Evolutionary conservation across 2,797 vertebrate genomes (phyloP).

Genomic region (Gymnopithys bicolor): DNA sequence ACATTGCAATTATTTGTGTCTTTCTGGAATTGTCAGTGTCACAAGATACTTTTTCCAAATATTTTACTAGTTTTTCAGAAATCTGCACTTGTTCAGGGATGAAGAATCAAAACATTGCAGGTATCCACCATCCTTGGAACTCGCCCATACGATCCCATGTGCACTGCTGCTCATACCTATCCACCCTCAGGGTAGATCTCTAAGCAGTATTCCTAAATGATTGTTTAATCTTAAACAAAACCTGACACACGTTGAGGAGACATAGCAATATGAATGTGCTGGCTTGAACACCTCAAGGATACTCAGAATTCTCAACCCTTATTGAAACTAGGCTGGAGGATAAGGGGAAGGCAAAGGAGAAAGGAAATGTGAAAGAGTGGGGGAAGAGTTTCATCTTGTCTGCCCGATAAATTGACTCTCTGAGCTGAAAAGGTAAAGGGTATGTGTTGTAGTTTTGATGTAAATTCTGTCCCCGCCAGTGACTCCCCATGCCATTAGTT

Average conservation of each 20-base stretch:
- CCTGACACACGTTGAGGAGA: background rate
- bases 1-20: background rate
- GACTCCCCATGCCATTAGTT: too few relatives aligned
- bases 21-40: background rate
- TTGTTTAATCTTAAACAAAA: background rate
- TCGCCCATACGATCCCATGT: background rate
- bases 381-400: background rate
- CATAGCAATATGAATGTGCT: rapidly evolving
- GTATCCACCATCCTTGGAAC: background rate
- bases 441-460: background rate
- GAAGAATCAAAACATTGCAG: background rate
- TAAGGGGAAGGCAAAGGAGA: background rate
- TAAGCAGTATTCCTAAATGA: background rate
- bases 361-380: background rate
- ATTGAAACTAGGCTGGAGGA: background rate
- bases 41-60: background rate
- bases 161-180: background rate
- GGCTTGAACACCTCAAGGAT: background rate
- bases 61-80: background rate
- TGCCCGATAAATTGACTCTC: background rate
- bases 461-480: too few relatives aligned
- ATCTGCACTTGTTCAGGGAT: background rate
- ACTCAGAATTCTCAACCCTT: background rate
- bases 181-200: background rate
- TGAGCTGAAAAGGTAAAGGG: background rate